A percentile compares a stretch with the other conserved stretches of the same genome.
These are phyloP conservation scores for Motacilla alba DNA, from an alignment of 2,113 vertebrate species.

Conservation along the genomic window DNA sequence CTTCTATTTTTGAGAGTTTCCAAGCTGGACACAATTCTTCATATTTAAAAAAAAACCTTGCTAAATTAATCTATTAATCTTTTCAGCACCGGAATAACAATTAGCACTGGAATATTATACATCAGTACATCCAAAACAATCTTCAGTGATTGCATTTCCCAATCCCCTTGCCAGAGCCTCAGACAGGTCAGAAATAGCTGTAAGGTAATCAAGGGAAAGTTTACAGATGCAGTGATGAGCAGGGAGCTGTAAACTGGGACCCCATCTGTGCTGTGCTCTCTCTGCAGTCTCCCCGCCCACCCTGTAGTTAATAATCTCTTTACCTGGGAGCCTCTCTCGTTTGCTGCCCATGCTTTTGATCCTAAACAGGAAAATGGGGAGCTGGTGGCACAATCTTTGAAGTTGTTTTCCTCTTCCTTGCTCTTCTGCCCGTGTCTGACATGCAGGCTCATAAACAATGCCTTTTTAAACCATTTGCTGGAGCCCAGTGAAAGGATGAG, in stretches of 20 bases:
- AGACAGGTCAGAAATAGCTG: not conserved
- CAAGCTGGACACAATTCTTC: not conserved
- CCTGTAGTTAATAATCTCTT: not conserved
- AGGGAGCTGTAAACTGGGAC: not conserved
- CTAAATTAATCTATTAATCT: not conserved
- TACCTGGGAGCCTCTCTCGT: conserved; percentile 14
- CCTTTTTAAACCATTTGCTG: not conserved
- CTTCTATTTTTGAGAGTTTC: not conserved
- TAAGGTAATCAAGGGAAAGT: not conserved
- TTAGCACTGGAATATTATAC: not conserved
- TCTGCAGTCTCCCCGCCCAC: not conserved
- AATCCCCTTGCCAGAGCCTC: not conserved
- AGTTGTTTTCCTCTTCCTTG: not conserved
- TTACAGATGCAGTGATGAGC: not conserved
- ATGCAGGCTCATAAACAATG: not conserved
- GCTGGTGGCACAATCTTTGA: conserved; percentile 17
- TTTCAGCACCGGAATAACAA: not conserved
- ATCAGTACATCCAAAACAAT: not conserved
- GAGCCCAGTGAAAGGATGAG: not conserved
- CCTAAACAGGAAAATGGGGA: conserved; percentile 4
- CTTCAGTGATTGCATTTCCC: not conserved
- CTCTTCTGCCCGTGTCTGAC: not conserved
- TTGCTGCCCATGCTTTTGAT: not conserved
- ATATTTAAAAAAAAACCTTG: not conserved
- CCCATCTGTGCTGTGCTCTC: not conserved